These are phyloP conservation scores for Philereme vetulata DNA, from an alignment of 2,888 invertebrate genomes.

Conservation along the genomic window DNA sequence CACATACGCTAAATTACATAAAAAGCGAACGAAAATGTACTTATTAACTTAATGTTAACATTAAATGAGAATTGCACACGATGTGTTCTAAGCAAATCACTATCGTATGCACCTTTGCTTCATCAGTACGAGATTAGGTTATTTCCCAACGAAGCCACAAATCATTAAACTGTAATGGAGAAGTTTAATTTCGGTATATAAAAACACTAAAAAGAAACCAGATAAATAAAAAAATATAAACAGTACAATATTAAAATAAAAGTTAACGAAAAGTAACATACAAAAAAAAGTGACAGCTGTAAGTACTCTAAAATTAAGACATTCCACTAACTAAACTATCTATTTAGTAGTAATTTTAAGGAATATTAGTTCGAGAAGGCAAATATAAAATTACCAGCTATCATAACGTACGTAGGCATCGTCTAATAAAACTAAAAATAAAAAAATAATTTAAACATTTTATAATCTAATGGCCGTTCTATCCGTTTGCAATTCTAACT, in stretches of 20 bases:
- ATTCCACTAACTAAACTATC: background rate
- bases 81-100: slow-evolving; percentile 14
- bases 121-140: background rate
- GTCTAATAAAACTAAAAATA: slow-evolving; percentile 35
- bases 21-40: slow-evolving; percentile 20
- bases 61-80: slow-evolving; percentile 17
- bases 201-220: background rate
- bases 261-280: background rate
- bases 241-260: background rate
- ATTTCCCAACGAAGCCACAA: too few relatives aligned
- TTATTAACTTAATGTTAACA: slow-evolving; percentile 21
- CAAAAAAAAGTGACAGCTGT: background rate
- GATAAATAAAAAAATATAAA: background rate
- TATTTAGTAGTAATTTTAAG: background rate
- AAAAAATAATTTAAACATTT: slow-evolving; percentile 62
- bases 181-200: background rate
- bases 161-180: background rate
- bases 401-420: slow-evolving; percentile 5
- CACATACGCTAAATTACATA: slow-evolving; percentile 5
- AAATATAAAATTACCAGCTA: slow-evolving; percentile 4
- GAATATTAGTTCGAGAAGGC: background rate
- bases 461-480: background rate
- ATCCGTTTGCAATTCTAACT: too few relatives aligned
- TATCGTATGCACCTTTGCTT: slow-evolving; percentile 11
- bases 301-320: background rate